Conservation (phyloP, 2,888 invertebrate genomes). For the Sarcophaga caerulescens region DNA sequence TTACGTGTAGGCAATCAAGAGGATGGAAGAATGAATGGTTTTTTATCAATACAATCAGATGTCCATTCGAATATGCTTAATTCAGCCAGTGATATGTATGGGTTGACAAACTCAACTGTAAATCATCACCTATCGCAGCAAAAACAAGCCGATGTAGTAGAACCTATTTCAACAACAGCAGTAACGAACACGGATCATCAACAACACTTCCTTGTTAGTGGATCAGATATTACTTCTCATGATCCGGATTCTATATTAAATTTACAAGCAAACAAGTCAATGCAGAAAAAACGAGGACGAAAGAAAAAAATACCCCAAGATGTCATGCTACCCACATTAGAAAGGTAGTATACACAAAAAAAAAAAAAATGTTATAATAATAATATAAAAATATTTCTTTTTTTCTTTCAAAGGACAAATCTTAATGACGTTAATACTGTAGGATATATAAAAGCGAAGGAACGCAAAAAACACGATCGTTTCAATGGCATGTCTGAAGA, state of each 20-base stretch:
- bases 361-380: background rate
- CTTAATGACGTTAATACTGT: conserved; percentile 44
- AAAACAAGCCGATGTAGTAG: conserved; percentile 63
- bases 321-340: conserved; percentile 21
- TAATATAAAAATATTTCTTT: background rate
- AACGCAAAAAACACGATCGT: conserved; percentile 95
- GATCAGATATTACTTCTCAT: background rate
- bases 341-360: conserved; percentile 35
- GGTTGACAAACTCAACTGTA: conserved; percentile 37
- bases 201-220: conserved; percentile 27
- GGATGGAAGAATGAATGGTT: conserved; percentile 6
- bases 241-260: conserved; percentile 26
- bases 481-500: conserved; percentile 98
- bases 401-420: conserved; percentile 44
- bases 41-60: conserved; percentile 49
- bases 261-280: conserved; percentile 62
- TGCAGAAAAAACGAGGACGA: conserved; percentile 91
- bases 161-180: conserved; percentile 13
- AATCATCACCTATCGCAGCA: conserved; percentile 62
- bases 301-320: conserved; percentile 87
- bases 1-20: conserved; percentile 35
- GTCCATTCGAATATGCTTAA: conserved; percentile 77
- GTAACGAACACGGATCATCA: conserved; percentile 16
- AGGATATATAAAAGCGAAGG: conserved; percentile 83
- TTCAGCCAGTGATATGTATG: conserved; percentile 29